Conservation (phyloP, 2,888 invertebrate genomes). For the Theretra japonica region DNA sequence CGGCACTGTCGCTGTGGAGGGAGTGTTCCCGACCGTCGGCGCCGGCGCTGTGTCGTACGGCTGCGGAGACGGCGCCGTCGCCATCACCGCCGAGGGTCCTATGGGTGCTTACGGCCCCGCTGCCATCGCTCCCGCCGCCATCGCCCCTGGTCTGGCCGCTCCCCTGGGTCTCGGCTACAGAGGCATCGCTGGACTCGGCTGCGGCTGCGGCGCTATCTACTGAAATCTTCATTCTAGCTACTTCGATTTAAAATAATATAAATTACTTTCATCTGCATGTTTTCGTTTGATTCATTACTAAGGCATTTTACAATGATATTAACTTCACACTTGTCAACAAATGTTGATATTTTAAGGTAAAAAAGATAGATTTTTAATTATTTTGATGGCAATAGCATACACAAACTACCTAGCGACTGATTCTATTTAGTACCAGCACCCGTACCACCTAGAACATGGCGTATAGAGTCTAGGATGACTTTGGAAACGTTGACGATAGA, state of each 20-base stretch:
- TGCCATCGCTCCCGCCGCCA: conserved; percentile 21
- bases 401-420: no score
- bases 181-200: conserved; percentile 35
- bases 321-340: no score
- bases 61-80: conserved; percentile 46
- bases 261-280: background rate
- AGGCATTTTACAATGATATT: no score
- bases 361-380: no score
- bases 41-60: conserved; percentile 46
- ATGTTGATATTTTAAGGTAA: no score
- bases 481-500: no score
- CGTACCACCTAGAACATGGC: no score
- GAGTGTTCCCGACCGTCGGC: conserved; percentile 48
- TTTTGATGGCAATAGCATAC: no score
- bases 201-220: conserved; percentile 32
- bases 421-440: no score
- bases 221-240: conserved; percentile 10
- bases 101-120: conserved; percentile 21
- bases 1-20: conserved; percentile 49
- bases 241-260: background rate
- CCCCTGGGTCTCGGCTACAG: conserved; percentile 31
- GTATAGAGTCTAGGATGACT: no score
- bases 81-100: conserved; percentile 35
- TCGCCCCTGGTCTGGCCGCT: conserved; percentile 27
- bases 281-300: background rate